phyloP scores from a whole-genome alignment of 2,113 vertebrate genomes.

The Struthidea cinerea region DNA sequence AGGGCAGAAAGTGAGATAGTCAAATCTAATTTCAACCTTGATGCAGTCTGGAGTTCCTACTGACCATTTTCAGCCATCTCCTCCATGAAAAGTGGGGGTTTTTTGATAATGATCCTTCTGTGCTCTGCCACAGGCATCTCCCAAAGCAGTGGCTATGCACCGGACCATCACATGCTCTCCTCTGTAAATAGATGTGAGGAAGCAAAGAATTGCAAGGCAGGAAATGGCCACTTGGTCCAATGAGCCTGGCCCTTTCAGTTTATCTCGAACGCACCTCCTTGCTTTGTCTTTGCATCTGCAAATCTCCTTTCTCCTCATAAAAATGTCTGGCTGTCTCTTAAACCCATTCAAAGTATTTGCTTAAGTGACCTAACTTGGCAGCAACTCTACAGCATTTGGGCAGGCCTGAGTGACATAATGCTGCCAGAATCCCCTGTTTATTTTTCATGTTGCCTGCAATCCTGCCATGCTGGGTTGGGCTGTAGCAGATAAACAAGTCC shows the following conservation, averaged over 20 bases:
- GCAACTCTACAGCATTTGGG: background rate
- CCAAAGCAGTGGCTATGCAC: background rate
- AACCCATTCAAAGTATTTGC: conserved; percentile 51
- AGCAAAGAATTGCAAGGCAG: conserved; percentile 22
- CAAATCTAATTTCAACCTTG: background rate
- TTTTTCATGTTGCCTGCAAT: conserved; percentile 37
- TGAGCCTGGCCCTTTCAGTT: conserved; percentile 45
- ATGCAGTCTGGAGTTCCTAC: background rate
- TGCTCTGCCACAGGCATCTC: background rate
- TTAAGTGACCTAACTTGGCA: conserved; percentile 52
- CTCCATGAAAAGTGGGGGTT: background rate
- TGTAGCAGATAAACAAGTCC: background rate
- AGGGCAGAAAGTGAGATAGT: background rate
- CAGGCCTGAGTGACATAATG: conserved; percentile 13
- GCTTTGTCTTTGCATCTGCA: conserved; percentile 62
- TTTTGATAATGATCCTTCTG: background rate
- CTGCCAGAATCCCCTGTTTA: conserved; percentile 54
- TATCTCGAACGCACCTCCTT: conserved; percentile 36
- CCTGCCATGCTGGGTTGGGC: background rate
- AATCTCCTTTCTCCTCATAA: conserved; percentile 62
- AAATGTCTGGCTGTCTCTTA: conserved; percentile 62
- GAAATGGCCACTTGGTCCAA: conserved; percentile 63
- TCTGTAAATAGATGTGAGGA: background rate
- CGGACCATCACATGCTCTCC: rapidly evolving
- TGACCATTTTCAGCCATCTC: background rate